These are phyloP conservation scores for Xylocopa sonorina DNA, from an alignment of 1,140 invertebrate genomes.

Conservation along the genomic window DNA sequence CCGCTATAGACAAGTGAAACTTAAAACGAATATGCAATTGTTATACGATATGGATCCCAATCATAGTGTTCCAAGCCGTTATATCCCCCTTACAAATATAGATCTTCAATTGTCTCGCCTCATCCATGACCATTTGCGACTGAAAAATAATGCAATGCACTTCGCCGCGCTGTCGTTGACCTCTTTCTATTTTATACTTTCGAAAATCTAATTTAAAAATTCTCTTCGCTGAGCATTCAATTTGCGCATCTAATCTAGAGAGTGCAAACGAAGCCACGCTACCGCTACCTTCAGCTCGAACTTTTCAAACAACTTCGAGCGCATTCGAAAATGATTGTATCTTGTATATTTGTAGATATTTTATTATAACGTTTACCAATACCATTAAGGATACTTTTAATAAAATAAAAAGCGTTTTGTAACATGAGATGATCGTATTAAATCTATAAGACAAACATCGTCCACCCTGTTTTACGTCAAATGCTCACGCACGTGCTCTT, in stretches of 20 bases:
- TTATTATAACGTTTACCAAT: no score
- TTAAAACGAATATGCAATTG: constrained; percentile 5
- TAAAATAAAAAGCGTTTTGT: neutral
- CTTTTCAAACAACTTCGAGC: neutral
- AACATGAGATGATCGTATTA: neutral
- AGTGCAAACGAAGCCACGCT: no score
- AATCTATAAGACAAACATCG: neutral
- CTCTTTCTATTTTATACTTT: neutral
- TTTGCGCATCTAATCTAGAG: neutral
- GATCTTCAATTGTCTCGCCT: constrained; percentile 24
- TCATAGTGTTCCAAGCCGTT: constrained; percentile 17
- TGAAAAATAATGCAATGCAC: constrained; percentile 3
- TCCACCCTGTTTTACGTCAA: constrained; percentile 1
- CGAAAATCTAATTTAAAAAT: constrained; percentile 14
- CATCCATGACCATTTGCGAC: neutral
- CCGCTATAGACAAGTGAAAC: neutral
- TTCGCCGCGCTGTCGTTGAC: neutral
- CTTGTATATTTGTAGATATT: neutral
- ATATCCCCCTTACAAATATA: constrained; percentile 31
- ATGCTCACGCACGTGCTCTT: constrained; percentile 7
- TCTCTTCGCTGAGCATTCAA: no score
- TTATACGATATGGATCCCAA: constrained; percentile 28
- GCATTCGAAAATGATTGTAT: neutral
- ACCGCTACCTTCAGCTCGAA: neutral
- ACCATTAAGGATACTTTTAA: neutral